These are phyloP conservation scores for Pachyuromys duprasi DNA, from an alignment of 2,797 vertebrate species.

Conservation along the genomic window DNA sequence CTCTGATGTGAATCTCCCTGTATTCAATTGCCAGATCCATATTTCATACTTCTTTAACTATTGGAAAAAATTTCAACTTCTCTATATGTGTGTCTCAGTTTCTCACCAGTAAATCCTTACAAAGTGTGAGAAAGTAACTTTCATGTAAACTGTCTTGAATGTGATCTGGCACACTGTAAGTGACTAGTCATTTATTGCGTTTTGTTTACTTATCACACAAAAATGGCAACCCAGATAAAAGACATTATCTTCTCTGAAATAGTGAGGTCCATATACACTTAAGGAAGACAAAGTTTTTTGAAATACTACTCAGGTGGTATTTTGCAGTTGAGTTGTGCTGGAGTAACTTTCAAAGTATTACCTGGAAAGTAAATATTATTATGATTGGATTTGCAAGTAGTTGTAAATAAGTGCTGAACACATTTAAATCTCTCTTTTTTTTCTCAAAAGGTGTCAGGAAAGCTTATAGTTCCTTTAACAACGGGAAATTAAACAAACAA, in stretches of 20 bases:
- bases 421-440: slow-evolving; percentile 35
- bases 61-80: background rate
- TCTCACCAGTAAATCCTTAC: background rate
- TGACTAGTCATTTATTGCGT: slow-evolving; percentile 21
- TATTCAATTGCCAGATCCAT: slow-evolving; percentile 8
- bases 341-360: slow-evolving; percentile 24
- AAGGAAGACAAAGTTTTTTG: background rate
- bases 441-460: background rate
- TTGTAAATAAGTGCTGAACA: slow-evolving; percentile 25
- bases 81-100: background rate
- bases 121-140: slow-evolving; percentile 3
- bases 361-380: slow-evolving; percentile 31
- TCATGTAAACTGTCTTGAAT: background rate
- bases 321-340: slow-evolving; percentile 5
- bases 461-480: slow-evolving; percentile 20
- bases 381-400: slow-evolving; percentile 44
- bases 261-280: background rate
- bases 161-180: background rate
- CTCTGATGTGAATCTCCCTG: background rate
- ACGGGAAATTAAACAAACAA: slow-evolving; percentile 48
- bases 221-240: background rate
- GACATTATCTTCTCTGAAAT: slow-evolving; percentile 4
- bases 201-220: slow-evolving; percentile 39
- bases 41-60: slow-evolving; percentile 28
- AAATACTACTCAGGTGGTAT: slow-evolving; percentile 27